Conservation (phyloP, 2,113 vertebrate genomes). For the Stercorarius parasiticus region DNA sequence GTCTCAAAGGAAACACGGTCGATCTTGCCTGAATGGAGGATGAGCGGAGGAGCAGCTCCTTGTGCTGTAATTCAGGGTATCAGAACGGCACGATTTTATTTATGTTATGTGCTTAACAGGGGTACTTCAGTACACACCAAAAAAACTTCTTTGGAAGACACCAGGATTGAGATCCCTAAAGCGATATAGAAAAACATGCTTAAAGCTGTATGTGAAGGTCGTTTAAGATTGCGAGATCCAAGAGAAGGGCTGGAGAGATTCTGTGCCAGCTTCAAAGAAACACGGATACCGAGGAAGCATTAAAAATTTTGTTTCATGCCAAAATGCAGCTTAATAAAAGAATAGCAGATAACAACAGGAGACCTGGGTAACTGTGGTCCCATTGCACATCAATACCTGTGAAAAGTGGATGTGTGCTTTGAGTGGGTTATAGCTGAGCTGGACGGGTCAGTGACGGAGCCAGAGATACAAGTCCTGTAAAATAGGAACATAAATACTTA, state of each 20-base stretch:
- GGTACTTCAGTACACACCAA: background rate
- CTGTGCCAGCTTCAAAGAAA: background rate
- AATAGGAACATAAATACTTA: background rate
- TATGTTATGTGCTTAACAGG: background rate
- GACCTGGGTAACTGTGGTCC: background rate
- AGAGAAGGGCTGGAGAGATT: background rate
- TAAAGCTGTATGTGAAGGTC: accelerated
- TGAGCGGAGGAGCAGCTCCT: background rate
- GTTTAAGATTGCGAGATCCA: background rate
- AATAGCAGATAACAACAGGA: background rate
- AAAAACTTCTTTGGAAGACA: background rate
- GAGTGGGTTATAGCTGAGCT: background rate
- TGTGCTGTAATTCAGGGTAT: background rate
- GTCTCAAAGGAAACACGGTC: background rate
- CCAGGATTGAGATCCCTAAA: background rate
- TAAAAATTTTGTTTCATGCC: background rate
- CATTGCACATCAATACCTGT: background rate
- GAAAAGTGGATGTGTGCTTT: background rate
- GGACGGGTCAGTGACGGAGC: background rate
- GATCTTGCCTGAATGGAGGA: background rate
- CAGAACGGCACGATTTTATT: background rate
- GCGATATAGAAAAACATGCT: background rate
- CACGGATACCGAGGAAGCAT: background rate
- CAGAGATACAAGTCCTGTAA: background rate
- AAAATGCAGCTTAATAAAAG: background rate